Evolutionary conservation across 2,888 invertebrate genomes (phyloP).

Genomic region (Torymus aiolomorphi): DNA sequence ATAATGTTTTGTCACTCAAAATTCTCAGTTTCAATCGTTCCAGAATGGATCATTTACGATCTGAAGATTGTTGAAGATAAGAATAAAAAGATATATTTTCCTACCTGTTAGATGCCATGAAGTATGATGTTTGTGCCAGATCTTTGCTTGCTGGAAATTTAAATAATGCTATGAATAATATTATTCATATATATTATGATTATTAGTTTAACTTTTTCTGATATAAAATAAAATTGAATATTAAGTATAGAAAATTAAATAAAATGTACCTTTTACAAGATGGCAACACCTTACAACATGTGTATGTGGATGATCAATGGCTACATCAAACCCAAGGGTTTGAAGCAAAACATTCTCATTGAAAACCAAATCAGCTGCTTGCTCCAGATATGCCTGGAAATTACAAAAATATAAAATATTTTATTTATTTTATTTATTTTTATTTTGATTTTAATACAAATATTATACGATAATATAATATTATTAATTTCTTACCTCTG

Average conservation of each 20-base stretch:
- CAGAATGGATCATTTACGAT: conserved; percentile 63
- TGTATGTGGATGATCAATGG: conserved; percentile 98
- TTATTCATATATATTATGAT: not conserved
- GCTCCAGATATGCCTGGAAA: conserved; percentile 80
- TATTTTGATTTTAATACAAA: no score
- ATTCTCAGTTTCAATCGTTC: conserved; percentile 62
- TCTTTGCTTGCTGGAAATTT: conserved; percentile 90
- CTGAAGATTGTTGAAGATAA: conserved; percentile 66
- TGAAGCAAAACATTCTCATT: conserved; percentile 98
- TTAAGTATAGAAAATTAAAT: conserved; percentile 16
- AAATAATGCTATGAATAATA: not conserved
- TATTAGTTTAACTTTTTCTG: no score
- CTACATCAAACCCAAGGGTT: conserved; percentile 98
- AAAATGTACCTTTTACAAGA: conserved; percentile 90
- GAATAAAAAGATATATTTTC: conserved; percentile 62
- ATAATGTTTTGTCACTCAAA: conserved; percentile 50
- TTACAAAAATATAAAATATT: conserved; percentile 69
- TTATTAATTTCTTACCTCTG: no score
- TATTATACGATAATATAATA: no score
- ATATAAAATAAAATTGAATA: not conserved
- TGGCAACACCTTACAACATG: conserved; percentile 95
- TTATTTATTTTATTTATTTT: no score
- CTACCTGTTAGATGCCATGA: conserved; percentile 98
- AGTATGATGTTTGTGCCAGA: conserved; percentile 97
- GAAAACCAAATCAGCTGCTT: conserved; percentile 95